Evolutionary conservation across 2,113 vertebrate species (phyloP).

Genomic region (Glaucidium brasilianum): DNA sequence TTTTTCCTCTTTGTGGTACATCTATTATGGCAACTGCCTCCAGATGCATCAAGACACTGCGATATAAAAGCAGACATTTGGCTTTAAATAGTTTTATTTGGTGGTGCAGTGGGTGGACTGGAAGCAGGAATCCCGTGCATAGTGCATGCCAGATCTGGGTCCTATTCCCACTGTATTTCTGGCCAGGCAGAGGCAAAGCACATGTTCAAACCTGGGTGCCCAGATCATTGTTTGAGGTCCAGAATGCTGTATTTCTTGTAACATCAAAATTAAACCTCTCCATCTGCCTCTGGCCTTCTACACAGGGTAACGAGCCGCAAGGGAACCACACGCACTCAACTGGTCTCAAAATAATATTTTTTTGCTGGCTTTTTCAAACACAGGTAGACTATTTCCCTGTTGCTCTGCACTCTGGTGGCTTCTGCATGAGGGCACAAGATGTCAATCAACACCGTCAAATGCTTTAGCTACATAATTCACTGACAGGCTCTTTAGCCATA

Average conservation of each 20-base stretch:
- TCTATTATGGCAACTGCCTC: neutral
- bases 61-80: neutral
- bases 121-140: neutral
- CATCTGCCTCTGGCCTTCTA: neutral
- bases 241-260: neutral
- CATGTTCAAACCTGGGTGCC: neutral
- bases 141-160: neutral
- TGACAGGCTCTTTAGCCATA: neutral
- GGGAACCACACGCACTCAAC: neutral
- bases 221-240: neutral
- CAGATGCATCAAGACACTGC: neutral
- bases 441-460: neutral
- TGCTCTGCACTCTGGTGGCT: neutral
- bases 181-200: neutral
- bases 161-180: neutral
- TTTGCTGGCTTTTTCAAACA: neutral
- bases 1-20: neutral
- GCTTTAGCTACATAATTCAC: neutral
- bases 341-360: neutral
- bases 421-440: neutral
- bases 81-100: slow-evolving; percentile 30
- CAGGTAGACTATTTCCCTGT: neutral
- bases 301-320: neutral
- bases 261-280: neutral
- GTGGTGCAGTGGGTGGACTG: neutral